phyloP scores from a whole-genome alignment of 2,797 vertebrate species.

The Tenualosa ilisha region DNA sequence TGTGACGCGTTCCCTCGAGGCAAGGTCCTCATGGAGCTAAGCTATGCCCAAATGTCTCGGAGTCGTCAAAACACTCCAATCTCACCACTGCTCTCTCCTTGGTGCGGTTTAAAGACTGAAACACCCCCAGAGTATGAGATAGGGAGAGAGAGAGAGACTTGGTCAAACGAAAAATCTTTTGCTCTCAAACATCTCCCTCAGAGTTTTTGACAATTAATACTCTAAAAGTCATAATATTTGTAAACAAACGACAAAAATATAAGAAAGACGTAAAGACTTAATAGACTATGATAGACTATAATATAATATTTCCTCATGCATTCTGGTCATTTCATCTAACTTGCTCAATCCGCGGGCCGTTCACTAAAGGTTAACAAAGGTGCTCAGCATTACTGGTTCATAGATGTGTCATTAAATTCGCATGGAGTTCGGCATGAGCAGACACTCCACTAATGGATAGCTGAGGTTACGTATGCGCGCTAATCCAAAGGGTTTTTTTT shows the following conservation, averaged over 20 bases:
- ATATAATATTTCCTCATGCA: neutral
- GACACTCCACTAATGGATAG: neutral
- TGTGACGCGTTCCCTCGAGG: conserved; percentile 5
- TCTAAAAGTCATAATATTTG: neutral
- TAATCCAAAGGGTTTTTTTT: conserved; percentile 24
- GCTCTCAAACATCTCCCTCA: neutral
- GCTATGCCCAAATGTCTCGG: neutral
- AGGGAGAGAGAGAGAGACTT: neutral
- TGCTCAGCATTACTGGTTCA: neutral
- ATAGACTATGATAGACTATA: too few species aligned
- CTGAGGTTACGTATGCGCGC: conserved; percentile 1
- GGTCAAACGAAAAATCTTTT: neutral
- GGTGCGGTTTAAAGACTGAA: neutral
- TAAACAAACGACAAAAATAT: neutral
- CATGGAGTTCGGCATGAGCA: neutral
- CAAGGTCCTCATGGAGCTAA: neutral
- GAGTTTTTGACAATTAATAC: neutral
- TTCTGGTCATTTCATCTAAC: neutral
- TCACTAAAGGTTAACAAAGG: neutral
- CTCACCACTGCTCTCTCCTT: neutral
- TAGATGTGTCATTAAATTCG: conserved; percentile 14
- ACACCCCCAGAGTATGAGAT: too few species aligned
- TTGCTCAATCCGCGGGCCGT: neutral
- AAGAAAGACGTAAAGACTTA: too few species aligned
- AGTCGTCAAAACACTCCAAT: neutral